phyloP scores from a whole-genome alignment of 2,888 invertebrate genomes.

The Ormyrus labotus region DNA sequence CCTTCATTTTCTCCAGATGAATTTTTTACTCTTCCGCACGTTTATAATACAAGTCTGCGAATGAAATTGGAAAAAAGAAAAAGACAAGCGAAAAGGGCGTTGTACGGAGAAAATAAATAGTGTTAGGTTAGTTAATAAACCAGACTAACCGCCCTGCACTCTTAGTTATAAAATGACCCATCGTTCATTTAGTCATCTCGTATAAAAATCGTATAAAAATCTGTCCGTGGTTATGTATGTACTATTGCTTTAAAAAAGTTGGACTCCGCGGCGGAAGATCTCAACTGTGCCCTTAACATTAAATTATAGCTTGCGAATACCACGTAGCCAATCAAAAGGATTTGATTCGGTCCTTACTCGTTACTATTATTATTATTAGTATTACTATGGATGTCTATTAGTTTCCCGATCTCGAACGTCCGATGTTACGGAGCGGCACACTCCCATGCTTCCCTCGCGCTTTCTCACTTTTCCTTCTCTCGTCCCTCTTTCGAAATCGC shows the following conservation, averaged over 20 bases:
- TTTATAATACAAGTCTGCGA: constrained; percentile 6
- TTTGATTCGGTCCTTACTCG: constrained; percentile 45
- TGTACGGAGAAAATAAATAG: not conserved
- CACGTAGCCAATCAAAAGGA: constrained; percentile 71
- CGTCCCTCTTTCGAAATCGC: not conserved
- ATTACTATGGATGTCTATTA: too few relatives aligned
- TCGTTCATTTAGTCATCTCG: not conserved
- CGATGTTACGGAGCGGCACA: constrained; percentile 61
- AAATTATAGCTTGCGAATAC: constrained; percentile 74
- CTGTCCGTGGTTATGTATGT: constrained; percentile 5
- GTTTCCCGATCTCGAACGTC: constrained; percentile 41
- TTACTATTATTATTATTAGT: too few relatives aligned
- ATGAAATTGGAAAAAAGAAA: constrained; percentile 3
- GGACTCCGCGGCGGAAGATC: constrained; percentile 14
- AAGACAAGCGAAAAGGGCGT: not conserved
- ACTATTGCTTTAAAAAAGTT: constrained; percentile 48
- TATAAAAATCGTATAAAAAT: constrained; percentile 53
- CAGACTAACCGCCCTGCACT: constrained; percentile 16
- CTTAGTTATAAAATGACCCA: not conserved
- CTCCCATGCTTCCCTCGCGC: constrained; percentile 35
- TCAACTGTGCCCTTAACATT: constrained; percentile 65
- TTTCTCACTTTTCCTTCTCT: constrained; percentile 7
- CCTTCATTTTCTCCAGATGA: not conserved
- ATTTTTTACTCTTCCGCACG: not conserved
- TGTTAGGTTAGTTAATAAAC: not conserved